Percentiles rank a stretch among this genome's conserved stretches.
These are phyloP conservation scores for Trachurus trachurus DNA, from an alignment of 2,797 vertebrate genomes.

Conservation along the genomic window DNA sequence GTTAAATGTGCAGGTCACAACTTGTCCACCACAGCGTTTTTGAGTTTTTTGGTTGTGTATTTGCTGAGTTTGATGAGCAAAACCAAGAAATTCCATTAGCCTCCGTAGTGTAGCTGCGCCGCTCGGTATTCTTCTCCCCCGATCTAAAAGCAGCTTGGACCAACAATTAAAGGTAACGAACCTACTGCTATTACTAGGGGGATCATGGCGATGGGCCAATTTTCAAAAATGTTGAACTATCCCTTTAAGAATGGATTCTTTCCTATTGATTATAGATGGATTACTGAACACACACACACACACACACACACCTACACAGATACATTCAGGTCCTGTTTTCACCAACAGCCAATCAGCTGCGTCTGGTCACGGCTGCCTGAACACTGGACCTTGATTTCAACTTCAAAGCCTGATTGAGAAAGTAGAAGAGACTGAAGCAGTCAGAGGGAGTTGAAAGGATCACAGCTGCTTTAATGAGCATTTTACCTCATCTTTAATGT, in stretches of 20 bases:
- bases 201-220: too few relatives aligned
- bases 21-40: too few relatives aligned
- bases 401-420: constrained; percentile 63
- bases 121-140: too few relatives aligned
- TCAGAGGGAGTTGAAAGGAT: constrained; percentile 52
- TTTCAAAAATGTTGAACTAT: too few relatives aligned
- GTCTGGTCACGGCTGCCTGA: constrained; percentile 42
- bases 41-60: too few relatives aligned
- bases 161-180: too few relatives aligned
- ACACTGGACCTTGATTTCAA: constrained; percentile 50
- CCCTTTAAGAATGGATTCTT: background rate
- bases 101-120: too few relatives aligned
- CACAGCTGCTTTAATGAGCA: constrained; percentile 1
- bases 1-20: too few relatives aligned
- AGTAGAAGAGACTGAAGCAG: constrained; percentile 1
- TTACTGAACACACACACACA: background rate
- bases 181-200: too few relatives aligned
- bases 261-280: background rate
- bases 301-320: background rate
- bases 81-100: too few relatives aligned
- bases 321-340: constrained; percentile 35
- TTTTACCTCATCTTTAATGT: constrained; percentile 32
- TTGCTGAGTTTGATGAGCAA: too few relatives aligned
- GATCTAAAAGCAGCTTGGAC: too few relatives aligned
- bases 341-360: constrained; percentile 53